Evolutionary conservation across 2,113 vertebrate species (phyloP).

Genomic region (Anhinga anhinga): DNA sequence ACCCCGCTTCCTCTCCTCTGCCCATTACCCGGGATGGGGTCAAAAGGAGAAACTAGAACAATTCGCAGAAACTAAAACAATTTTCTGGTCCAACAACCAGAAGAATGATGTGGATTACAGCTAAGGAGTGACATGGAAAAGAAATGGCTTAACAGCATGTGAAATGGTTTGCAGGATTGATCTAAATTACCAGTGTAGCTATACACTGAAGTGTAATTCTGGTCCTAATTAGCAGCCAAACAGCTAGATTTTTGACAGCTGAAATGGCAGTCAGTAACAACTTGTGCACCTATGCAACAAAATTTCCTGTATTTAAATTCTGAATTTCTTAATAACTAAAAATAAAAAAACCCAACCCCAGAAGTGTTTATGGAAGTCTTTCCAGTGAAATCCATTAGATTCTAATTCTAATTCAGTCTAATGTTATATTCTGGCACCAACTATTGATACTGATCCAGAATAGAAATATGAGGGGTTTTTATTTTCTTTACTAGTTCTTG

Average conservation of each 20-base stretch:
- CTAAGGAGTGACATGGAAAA: neutral
- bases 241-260: neutral
- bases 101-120: neutral
- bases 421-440: neutral
- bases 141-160: neutral
- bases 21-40: neutral
- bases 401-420: neutral
- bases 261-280: neutral
- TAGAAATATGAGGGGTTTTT: fast-evolving
- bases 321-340: neutral
- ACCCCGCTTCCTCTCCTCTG: neutral
- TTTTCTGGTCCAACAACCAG: neutral
- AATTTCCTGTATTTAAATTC: neutral
- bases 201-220: neutral
- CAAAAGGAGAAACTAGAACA: neutral
- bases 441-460: neutral
- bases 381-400: neutral
- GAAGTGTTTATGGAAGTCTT: neutral
- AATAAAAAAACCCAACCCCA: neutral
- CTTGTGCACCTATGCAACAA: neutral
- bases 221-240: neutral
- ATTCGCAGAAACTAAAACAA: neutral
- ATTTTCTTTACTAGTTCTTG: neutral
- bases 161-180: neutral
- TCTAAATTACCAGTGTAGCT: neutral